A percentile compares a stretch with the other conserved stretches of the same genome.
Evolutionary conservation across 1,140 invertebrate genomes (phyloP).

Genomic region (Drosophila kanapiae): DNA sequence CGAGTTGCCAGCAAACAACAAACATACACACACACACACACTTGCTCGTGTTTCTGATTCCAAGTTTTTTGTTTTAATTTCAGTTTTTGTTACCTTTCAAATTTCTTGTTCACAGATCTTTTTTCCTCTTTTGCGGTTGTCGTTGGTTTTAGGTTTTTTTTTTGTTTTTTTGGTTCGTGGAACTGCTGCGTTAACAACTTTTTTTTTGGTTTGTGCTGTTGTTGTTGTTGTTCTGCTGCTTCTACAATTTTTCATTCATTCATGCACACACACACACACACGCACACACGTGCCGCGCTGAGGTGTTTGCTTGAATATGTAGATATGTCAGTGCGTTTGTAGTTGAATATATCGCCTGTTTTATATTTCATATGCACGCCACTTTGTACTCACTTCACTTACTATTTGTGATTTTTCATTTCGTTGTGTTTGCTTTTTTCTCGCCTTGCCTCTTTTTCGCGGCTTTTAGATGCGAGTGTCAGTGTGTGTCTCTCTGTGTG

Average conservation of each 20-base stretch:
- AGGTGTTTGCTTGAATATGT: slow-evolving; percentile 16
- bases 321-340: slow-evolving; percentile 25
- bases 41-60: slow-evolving; percentile 74
- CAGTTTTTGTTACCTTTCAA: slow-evolving; percentile 77
- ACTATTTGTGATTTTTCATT: slow-evolving; percentile 56
- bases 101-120: slow-evolving; percentile 76
- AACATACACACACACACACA: slow-evolving; percentile 35
- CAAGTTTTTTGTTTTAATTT: slow-evolving; percentile 75
- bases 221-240: slow-evolving; percentile 46
- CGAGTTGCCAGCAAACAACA: slow-evolving; percentile 40
- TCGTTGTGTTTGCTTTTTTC: slow-evolving; percentile 56
- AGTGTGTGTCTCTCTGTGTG: too few relatives aligned
- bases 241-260: slow-evolving; percentile 81
- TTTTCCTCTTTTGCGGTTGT: slow-evolving; percentile 53
- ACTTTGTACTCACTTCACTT: slow-evolving; percentile 70
- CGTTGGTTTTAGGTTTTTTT: slow-evolving; percentile 51
- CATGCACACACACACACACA: slow-evolving; percentile 35
- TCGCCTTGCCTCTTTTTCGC: slow-evolving; percentile 32
- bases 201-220: slow-evolving; percentile 41
- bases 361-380: slow-evolving; percentile 75
- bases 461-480: not conserved
- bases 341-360: slow-evolving; percentile 56
- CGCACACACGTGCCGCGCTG: not conserved
- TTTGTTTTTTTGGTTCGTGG: slow-evolving; percentile 60
- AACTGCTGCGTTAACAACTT: slow-evolving; percentile 82